phyloP scores from a whole-genome alignment of 2,888 invertebrate species.

The Papilio protenor region DNA sequence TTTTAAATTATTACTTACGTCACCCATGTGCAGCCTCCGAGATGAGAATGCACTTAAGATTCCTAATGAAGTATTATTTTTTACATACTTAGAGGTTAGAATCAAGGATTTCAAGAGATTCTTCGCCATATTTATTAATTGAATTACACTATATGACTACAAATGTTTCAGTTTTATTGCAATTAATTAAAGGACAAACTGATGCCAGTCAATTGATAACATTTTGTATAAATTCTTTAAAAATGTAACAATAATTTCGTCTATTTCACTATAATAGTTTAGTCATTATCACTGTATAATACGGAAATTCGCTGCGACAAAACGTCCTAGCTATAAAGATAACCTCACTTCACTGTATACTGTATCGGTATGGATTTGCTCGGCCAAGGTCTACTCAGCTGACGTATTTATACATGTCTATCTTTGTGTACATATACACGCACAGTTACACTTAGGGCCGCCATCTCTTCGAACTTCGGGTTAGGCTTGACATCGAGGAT shows the following conservation, averaged over 20 bases:
- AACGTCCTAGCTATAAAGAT: conserved; percentile 28
- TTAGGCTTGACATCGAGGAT: not conserved
- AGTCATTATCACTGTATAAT: not conserved
- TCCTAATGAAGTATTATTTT: conserved; percentile 5
- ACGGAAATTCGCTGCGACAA: conserved; percentile 14
- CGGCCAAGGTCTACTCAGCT: not conserved
- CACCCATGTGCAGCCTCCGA: conserved; percentile 28
- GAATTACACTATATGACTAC: conserved; percentile 12
- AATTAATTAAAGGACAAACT: not conserved
- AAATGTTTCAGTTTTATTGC: not conserved
- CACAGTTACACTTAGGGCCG: not conserved
- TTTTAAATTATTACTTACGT: conserved; percentile 33
- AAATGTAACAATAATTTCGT: not conserved
- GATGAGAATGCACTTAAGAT: not conserved
- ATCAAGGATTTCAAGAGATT: conserved; percentile 20
- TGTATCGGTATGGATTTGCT: conserved; percentile 1
- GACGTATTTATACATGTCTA: conserved; percentile 3
- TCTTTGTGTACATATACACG: not conserved
- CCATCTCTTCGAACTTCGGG: not conserved
- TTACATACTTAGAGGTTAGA: conserved; percentile 19
- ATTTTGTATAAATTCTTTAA: not conserved
- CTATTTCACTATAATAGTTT: not conserved
- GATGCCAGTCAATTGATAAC: not conserved
- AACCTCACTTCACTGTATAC: conserved; percentile 32
- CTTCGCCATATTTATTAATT: conserved; percentile 27